These are phyloP conservation scores for Vanessa atalanta DNA, from an alignment of 1,140 invertebrate species.

Conservation along the genomic window DNA sequence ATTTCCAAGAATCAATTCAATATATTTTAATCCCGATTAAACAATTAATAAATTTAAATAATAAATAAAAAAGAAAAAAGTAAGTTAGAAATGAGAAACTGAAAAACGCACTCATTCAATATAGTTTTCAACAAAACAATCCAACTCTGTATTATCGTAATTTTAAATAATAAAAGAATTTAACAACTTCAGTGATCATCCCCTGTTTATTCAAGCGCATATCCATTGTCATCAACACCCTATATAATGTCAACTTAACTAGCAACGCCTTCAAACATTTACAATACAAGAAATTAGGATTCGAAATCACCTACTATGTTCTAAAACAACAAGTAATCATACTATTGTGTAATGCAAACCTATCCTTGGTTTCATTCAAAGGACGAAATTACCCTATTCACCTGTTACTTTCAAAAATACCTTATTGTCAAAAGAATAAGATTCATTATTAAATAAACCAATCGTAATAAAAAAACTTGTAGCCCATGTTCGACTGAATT, in stretches of 20 bases:
- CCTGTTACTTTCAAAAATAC: background rate
- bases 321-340: conserved; percentile 44
- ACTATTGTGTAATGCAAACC: conserved; percentile 56
- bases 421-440: conserved; percentile 40
- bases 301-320: conserved; percentile 42
- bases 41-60: too few species aligned
- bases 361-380: conserved; percentile 51
- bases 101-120: too few species aligned
- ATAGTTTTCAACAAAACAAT: background rate
- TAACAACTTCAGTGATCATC: conserved; percentile 33
- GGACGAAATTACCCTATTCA: conserved; percentile 41
- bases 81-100: too few species aligned
- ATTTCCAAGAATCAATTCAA: too few species aligned
- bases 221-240: conserved; percentile 28
- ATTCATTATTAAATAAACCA: conserved; percentile 19
- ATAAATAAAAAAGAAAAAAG: too few species aligned
- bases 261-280: conserved; percentile 44
- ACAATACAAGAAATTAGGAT: conserved; percentile 68
- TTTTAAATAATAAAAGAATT: conserved; percentile 34
- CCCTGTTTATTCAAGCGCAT: conserved; percentile 40
- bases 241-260: conserved; percentile 37
- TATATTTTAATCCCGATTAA: too few species aligned
- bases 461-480: conserved; percentile 19
- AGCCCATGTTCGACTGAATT: conserved; percentile 42
- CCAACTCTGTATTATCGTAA: background rate